Conservation (phyloP, 1,140 invertebrate genomes). For the Anastrepha obliqua region DNA sequence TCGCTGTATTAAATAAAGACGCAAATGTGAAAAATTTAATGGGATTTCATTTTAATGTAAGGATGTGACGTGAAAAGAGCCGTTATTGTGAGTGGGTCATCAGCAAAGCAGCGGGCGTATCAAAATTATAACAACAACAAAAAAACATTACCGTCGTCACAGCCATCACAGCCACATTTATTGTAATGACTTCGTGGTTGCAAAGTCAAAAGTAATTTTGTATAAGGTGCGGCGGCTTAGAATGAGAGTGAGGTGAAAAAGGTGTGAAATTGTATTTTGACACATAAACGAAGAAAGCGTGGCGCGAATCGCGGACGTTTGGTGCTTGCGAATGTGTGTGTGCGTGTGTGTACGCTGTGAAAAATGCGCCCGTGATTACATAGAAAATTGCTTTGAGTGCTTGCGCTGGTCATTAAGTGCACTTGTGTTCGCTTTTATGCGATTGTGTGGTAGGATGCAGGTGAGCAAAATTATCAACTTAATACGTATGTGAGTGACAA, state of each 20-base stretch:
- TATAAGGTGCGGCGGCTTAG: background rate
- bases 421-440: background rate
- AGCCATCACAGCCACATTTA: background rate
- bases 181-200: background rate
- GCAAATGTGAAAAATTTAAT: slow-evolving; percentile 15
- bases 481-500: too few species aligned
- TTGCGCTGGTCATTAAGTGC: background rate
- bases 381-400: background rate
- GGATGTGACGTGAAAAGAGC: background rate
- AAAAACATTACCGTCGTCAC: background rate
- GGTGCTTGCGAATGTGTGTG: too few species aligned
- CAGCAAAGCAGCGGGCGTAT: background rate
- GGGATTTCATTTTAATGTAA: background rate
- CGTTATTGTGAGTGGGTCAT: background rate
- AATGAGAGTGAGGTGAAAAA: background rate
- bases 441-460: background rate
- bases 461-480: background rate
- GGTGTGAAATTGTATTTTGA: background rate
- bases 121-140: background rate
- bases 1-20: background rate
- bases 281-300: background rate
- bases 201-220: background rate
- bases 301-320: background rate
- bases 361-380: too few species aligned
- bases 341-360: too few species aligned